Conservation (phyloP, 2,888 invertebrate genomes). For the Xestia c-nigrum region DNA sequence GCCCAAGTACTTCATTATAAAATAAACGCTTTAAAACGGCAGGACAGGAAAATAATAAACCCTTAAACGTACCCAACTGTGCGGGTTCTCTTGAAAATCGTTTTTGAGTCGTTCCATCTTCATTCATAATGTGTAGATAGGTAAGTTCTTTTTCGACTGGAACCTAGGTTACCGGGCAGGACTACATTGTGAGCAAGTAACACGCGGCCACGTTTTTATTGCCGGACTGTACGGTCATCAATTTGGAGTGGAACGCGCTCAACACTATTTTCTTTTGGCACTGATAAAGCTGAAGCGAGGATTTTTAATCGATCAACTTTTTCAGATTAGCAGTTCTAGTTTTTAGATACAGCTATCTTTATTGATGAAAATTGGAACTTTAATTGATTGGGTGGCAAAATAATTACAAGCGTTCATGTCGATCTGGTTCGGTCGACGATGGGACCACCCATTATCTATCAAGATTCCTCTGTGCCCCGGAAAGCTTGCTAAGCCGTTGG, state of each 20-base stretch:
- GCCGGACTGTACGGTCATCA: conserved; percentile 17
- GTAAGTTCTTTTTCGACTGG: conserved; percentile 3
- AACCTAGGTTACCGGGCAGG: conserved; percentile 8
- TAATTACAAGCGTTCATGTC: background rate
- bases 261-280: conserved; percentile 26
- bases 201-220: conserved; percentile 13
- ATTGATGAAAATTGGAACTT: no score
- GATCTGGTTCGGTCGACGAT: background rate
- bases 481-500: background rate
- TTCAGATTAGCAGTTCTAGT: conserved; percentile 8
- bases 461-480: no score
- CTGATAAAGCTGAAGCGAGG: conserved; percentile 9
- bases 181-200: conserved; percentile 20
- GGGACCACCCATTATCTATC: no score
- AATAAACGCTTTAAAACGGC: background rate
- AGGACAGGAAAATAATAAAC: background rate
- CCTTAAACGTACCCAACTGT: background rate
- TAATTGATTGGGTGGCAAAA: background rate
- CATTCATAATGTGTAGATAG: background rate
- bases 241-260: conserved; percentile 25
- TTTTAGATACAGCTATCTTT: background rate
- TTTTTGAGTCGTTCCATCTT: conserved; percentile 37
- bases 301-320: conserved; percentile 10
- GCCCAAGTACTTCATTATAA: no score
- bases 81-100: background rate